Base-by-base conservation (phyloP, 2,888 invertebrate species). In the Oligia latruncula region DNA sequence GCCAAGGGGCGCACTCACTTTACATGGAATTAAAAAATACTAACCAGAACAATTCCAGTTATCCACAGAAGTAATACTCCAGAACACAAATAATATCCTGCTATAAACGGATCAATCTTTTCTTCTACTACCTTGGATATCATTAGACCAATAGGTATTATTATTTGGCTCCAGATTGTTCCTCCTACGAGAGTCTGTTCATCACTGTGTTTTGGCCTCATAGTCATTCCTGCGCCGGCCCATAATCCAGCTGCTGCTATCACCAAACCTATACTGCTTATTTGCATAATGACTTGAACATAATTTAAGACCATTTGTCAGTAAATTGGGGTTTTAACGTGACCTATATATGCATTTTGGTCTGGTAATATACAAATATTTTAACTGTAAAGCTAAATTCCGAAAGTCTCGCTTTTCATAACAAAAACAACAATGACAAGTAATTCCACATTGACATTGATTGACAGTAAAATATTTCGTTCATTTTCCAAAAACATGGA, bases 121-220 rank as follows among this genome's bases (percentile, higher is more conserved):
- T 96, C 94, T 5, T 92, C 87, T 0, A 92, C 87, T 4, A 91
- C 82, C 13, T 85, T 87, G 0, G 95, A 93, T 79, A 95, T 91
- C 55, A 96, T 88, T 0, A 96, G 86, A 0, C 95, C 96, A 3
- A 94, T 85, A 0, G 94, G 93, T 66, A 96, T 92, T 35, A 96
- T 83, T 1, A 91, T 91, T 85, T 96, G 96, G 49, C 96, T 95
- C 96, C 96, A 96, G 80, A 96, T 89, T 3, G 95, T 89, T 1
- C 96, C 96, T 4, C 94, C 94, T 0, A 96, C 83, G 0, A 96
- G 81, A 0, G 95, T 95, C 86, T 96, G 95, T 77, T 95, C 94
- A 49, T 96, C 94, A 77, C 90, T 90, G 58, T 92, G 90, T 77
- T 92, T 95, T 0, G 94, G 93, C 23, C 95, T 92, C 1, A 81